Evolutionary conservation across 2,888 invertebrate species (phyloP).

Genomic region (Drosophila differens): DNA sequence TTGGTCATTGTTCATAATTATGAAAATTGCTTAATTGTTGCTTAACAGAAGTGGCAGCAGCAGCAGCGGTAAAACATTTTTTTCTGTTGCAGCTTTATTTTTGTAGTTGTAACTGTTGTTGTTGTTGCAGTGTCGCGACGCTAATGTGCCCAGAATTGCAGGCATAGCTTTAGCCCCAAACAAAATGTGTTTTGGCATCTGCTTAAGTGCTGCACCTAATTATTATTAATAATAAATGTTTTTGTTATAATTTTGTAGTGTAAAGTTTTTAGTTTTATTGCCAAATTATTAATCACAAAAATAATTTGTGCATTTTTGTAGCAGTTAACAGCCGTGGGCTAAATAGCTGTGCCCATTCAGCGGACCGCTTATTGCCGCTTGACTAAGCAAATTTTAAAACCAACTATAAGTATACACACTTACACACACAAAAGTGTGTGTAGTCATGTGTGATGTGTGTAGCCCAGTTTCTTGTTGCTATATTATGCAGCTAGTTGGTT

Average conservation of each 20-base stretch:
- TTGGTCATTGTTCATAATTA: slow-evolving; percentile 82
- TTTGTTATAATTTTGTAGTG: slow-evolving; percentile 55
- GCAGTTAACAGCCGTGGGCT: slow-evolving; percentile 54
- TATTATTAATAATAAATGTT: slow-evolving; percentile 68
- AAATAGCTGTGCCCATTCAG: slow-evolving; percentile 74
- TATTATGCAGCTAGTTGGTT: slow-evolving; percentile 51
- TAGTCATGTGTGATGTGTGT: slow-evolving; percentile 59
- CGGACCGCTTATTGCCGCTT: slow-evolving; percentile 66
- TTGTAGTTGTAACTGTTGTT: slow-evolving; percentile 19
- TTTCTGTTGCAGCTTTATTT: slow-evolving; percentile 14
- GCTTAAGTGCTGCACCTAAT: slow-evolving; percentile 71
- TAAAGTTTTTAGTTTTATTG: slow-evolving; percentile 59
- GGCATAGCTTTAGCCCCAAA: slow-evolving; percentile 26
- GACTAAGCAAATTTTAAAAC: slow-evolving; percentile 72
- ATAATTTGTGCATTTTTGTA: slow-evolving; percentile 51
- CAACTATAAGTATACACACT: slow-evolving; percentile 10
- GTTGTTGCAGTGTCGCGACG: slow-evolving; percentile 15
- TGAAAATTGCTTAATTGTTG: slow-evolving; percentile 82
- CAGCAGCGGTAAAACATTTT: slow-evolving; percentile 25
- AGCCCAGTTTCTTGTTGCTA: slow-evolving; percentile 70
- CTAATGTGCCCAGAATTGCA: slow-evolving; percentile 42
- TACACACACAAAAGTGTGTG: slow-evolving; percentile 15
- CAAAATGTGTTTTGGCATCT: slow-evolving; percentile 68
- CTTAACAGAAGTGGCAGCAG: slow-evolving; percentile 68
- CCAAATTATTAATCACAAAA: slow-evolving; percentile 75